A percentile compares a stretch with the other conserved stretches of the same genome.
These are phyloP conservation scores for Noctua pronuba DNA, from an alignment of 2,888 invertebrate genomes.

Conservation along the genomic window DNA sequence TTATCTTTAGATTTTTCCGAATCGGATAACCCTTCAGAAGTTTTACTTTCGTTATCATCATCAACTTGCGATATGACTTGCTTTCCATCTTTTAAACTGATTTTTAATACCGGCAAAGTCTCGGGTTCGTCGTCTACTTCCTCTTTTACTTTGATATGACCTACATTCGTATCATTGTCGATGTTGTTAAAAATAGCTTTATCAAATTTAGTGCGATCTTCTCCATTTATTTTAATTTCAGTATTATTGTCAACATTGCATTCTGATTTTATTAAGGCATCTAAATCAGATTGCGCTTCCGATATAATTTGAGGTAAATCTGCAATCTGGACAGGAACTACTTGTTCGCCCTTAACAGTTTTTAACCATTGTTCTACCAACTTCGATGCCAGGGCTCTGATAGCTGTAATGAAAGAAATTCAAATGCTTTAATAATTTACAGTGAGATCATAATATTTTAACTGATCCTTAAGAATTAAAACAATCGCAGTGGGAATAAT, in stretches of 20 bases:
- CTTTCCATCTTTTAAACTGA: constrained; percentile 93
- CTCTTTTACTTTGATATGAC: constrained; percentile 66
- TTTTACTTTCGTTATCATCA: constrained; percentile 80
- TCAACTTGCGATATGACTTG: constrained; percentile 92
- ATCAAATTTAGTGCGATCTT: constrained; percentile 50
- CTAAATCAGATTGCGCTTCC: constrained; percentile 75
- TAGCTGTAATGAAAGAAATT: constrained; percentile 90
- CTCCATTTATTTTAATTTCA: constrained; percentile 45
- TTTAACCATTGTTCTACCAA: constrained; percentile 97
- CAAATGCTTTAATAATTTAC: constrained; percentile 25
- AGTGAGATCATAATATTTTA: constrained; percentile 6
- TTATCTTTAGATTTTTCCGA: constrained; percentile 81
- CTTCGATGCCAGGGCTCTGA: constrained; percentile 94
- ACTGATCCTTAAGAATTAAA: not conserved
- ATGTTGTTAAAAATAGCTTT: constrained; percentile 29
- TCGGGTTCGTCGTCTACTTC: constrained; percentile 77
- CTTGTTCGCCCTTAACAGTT: constrained; percentile 95
- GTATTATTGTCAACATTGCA: constrained; percentile 32
- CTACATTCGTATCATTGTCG: constrained; percentile 35
- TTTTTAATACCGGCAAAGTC: constrained; percentile 89
- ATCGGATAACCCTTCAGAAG: constrained; percentile 76
- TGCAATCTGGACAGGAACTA: constrained; percentile 81
- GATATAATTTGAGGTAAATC: constrained; percentile 84
- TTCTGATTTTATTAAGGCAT: constrained; percentile 62
- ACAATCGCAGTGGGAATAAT: not conserved